Evolutionary conservation across 2,888 invertebrate genomes (phyloP), one percentile per base, ranked within the genome.

Genomic region (Agrotis clavis): DNA sequence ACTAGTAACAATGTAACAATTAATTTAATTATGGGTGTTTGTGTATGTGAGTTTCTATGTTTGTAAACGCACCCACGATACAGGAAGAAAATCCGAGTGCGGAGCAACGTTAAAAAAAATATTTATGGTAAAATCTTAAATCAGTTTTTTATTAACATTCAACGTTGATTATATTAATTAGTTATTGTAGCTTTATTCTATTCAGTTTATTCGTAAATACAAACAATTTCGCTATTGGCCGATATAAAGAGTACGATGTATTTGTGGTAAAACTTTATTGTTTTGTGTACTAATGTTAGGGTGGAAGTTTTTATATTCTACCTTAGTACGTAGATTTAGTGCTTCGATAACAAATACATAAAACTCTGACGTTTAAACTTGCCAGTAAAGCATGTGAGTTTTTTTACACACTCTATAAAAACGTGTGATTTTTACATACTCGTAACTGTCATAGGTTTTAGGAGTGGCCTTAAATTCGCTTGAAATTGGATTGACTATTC

Each of bases 301-400:
- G 62, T 54, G 41, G 47, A 66, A 21, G 25, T 41, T 81, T 81
- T 79, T 81, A 83, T 71, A 25, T 25, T 6, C 62, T 70, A 71
- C 41, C 70, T 54, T 48, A 67, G 68, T 72, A 69, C 50, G 54
- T 45, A 83, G 72, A 81, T 83, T 72, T 62, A 83, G 54, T 67
- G 53, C 57, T 35, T 18, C 11, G 81, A 81, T 83, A 76, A 18
- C 16, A n/a, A 48, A 51, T 30, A 51, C 47, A 80, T 75, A 71
- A 72, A 65, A 11, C 45, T 57, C 41, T 70, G 70, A 74, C 79
- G 65, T 81, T 67, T 74, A 62, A 54, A 25, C 30, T 25, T 41
- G 19, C 57, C 51, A 14, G 45, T 45, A 14, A 30, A 63, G 50
- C 30, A 66, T 21, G 51, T 53, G 35, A n/a, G 54, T 50, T 61